Evolutionary conservation across 2,888 invertebrate species (phyloP).

Genomic region (Ophraella communa): DNA sequence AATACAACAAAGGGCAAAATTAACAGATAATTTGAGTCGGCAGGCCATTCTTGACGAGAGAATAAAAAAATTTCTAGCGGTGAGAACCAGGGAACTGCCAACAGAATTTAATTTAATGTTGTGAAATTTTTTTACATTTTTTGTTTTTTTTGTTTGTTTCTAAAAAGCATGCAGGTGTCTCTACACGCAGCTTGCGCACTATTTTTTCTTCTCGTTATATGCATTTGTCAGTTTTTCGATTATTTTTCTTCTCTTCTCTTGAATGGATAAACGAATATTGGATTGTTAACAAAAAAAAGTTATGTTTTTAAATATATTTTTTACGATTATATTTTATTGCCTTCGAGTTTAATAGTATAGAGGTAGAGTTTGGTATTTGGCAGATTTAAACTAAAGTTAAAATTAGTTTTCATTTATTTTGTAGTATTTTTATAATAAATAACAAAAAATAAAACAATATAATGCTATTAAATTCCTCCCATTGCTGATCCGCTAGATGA

Average conservation of each 20-base stretch:
- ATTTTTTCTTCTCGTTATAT: slow-evolving; percentile 42
- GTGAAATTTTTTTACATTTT: slow-evolving; percentile 27
- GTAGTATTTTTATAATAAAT: no score
- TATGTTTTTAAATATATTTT: not conserved
- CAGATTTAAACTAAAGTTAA: no score
- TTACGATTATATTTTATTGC: not conserved
- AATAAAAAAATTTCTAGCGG: slow-evolving; percentile 94
- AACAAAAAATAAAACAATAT: no score
- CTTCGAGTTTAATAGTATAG: not conserved
- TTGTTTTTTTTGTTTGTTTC: slow-evolving; percentile 27
- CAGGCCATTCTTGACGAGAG: slow-evolving; percentile 90
- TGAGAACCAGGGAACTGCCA: slow-evolving; percentile 61
- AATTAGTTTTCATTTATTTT: no score
- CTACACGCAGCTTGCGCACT: slow-evolving; percentile 59
- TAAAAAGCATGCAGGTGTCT: slow-evolving; percentile 53
- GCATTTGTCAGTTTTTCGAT: slow-evolving; percentile 37
- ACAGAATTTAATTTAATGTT: slow-evolving; percentile 22
- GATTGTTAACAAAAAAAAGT: slow-evolving; percentile 4
- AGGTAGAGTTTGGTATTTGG: slow-evolving; percentile 24
- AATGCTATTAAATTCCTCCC: no score
- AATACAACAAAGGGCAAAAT: slow-evolving; percentile 69
- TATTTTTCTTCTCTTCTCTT: slow-evolving; percentile 17
- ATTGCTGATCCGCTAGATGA: no score
- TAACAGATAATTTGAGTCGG: slow-evolving; percentile 78
- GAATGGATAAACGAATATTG: slow-evolving; percentile 15